Conservation (phyloP, 2,888 invertebrate genomes). For the Nemurella pictetii region DNA sequence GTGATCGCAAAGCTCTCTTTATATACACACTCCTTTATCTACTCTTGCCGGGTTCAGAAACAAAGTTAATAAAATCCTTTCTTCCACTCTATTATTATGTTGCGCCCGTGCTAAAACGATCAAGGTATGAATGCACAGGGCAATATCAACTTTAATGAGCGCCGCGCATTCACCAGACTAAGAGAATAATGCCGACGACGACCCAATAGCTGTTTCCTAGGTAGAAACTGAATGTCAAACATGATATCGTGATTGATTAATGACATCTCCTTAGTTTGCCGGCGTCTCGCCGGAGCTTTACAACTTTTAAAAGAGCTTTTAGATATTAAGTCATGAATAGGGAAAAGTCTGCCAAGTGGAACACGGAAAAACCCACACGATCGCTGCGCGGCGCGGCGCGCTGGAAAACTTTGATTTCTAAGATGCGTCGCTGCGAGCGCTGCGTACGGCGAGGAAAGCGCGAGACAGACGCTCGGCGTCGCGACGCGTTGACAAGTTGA, state of each 20-base stretch:
- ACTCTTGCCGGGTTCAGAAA: neutral
- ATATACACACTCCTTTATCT: conserved; percentile 3
- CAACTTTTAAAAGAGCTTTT: neutral
- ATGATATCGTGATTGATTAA: neutral
- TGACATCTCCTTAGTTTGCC: neutral
- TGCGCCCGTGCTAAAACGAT: neutral
- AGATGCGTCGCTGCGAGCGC: neutral
- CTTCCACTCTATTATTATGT: neutral
- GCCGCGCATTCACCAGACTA: neutral
- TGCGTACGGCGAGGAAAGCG: too few relatives aligned
- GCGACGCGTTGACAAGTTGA: neutral
- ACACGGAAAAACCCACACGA: neutral
- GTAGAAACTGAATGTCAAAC: neutral
- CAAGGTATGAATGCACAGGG: neutral
- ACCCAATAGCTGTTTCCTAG: neutral
- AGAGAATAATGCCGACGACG: neutral
- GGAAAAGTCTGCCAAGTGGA: neutral
- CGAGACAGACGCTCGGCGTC: neutral
- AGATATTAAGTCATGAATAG: neutral
- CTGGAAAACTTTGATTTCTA: neutral
- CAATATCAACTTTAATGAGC: conserved; percentile 1
- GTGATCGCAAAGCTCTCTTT: neutral
- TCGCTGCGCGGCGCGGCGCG: neutral
- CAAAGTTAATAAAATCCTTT: conserved; percentile 29
- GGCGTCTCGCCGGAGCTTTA: neutral